phyloP scores from a whole-genome alignment of 2,797 vertebrate genomes.

The Carduelis carduelis region DNA sequence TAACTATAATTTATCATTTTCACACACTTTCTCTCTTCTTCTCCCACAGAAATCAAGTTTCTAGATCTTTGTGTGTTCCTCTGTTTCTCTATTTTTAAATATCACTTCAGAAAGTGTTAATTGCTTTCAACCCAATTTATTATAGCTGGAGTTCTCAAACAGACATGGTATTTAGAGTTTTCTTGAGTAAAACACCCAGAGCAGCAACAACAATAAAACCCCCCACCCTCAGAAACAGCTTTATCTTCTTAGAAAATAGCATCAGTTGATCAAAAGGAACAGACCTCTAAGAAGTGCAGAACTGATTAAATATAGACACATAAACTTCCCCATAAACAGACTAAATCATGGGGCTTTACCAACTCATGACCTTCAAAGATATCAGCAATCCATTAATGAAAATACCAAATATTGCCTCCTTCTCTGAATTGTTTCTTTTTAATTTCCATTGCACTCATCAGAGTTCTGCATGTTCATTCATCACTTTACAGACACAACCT shows the following conservation, averaged over 20 bases:
- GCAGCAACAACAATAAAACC: background rate
- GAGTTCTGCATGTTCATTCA: background rate
- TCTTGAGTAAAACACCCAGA: background rate
- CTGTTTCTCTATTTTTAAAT: background rate
- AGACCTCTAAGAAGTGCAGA: background rate
- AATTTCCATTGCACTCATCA: background rate
- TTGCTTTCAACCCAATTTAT: background rate
- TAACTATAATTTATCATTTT: background rate
- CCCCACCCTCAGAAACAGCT: accelerated
- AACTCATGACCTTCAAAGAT: background rate
- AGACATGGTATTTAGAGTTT: background rate
- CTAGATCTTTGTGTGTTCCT: background rate
- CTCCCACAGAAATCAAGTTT: background rate
- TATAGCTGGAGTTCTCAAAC: background rate
- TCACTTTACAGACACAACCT: background rate
- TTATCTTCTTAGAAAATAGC: background rate
- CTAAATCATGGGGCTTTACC: background rate
- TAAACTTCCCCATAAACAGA: background rate
- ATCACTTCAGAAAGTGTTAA: background rate
- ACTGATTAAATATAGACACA: background rate
- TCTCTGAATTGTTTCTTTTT: background rate
- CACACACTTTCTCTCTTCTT: background rate
- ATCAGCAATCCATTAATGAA: background rate
- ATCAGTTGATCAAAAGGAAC: background rate
- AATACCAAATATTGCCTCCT: background rate